phyloP scores from a whole-genome alignment of 1,140 invertebrate species.

The Drosophila athabasca region DNA sequence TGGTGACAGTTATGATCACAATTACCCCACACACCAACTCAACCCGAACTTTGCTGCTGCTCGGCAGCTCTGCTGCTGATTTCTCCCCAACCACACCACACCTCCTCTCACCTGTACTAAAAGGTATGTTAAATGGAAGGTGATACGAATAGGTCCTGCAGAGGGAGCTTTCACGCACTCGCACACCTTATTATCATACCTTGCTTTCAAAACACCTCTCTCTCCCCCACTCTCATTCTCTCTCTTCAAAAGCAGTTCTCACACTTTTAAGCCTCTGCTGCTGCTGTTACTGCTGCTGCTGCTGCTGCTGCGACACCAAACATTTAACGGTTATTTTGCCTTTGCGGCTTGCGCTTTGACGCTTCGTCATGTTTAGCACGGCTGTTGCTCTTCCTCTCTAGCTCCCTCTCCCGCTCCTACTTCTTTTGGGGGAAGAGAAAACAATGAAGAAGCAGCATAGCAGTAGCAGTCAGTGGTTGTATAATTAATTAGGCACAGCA shows the following conservation, averaged over 20 bases:
- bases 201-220: conserved; percentile 11
- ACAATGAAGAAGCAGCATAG: background rate
- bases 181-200: no score
- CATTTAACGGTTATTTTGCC: conserved; percentile 45
- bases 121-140: background rate
- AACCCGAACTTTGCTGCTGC: conserved; percentile 34
- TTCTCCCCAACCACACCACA: conserved; percentile 16
- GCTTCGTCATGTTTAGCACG: conserved; percentile 34
- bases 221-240: background rate
- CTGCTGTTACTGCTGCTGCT: conserved; percentile 1
- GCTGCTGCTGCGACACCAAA: background rate
- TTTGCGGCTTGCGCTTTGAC: conserved; percentile 48
- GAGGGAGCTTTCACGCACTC: no score
- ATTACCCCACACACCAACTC: conserved; percentile 40
- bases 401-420: no score
- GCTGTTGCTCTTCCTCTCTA: no score
- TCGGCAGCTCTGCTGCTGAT: conserved; percentile 9
- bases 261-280: conserved; percentile 19
- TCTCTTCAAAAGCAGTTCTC: conserved; percentile 21
- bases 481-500: conserved; percentile 57
- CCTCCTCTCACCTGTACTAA: background rate
- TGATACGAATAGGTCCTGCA: background rate
- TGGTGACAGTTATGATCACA: conserved; percentile 55
- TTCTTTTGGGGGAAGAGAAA: conserved; percentile 20
- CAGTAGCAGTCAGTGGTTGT: background rate